Evolutionary conservation across 2,113 vertebrate genomes (phyloP), one percentile per base, ranked within the genome.

Genomic region (Pteropus alecto): DNA sequence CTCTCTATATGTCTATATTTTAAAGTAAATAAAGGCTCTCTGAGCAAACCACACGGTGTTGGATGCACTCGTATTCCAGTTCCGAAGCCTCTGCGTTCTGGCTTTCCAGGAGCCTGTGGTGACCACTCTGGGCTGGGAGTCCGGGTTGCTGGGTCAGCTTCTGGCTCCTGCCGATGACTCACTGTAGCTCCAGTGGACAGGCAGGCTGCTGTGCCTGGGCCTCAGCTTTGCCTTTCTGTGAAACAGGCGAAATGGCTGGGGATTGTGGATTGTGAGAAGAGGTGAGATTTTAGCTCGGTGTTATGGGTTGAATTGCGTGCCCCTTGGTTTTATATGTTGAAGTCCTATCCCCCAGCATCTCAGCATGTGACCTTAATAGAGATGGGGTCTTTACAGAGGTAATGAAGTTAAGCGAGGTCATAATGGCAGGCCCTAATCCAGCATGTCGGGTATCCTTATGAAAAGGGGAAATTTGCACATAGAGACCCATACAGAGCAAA

Each of bases 21-120:
- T 95, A 85, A 97, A 98, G 95, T 95, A 97, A 98, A 97, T 98
- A 97, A 97, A 95, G 95, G 83, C 91, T 97, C 73, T 94, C 12
- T 1, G 91, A 94, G 73, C 60, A 91, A 98, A 98, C 98, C 98
- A 97, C 97, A 98, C 0, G 4, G 76, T 70, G 24, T 94, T 97
- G 95, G 98, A 96, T 41, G 60, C 86, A 84, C 78, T 96, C 43
- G 21, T 86, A 65, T 54, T 51, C 85, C 78, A 30, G 58, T 89
- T 81, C 91, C 0, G 58, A 97, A 95, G 89, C 91, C 94, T 95
- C 82, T 89, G 96, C 43, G 43, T 98, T 95, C 94, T 95, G 95
- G 96, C 95, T 94, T 94, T 67, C 41, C 6, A 83, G 82, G 86
- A 97, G 92, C 74, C 92, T 97, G 97, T 70, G 97, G 98, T 97